phyloP scores from a whole-genome alignment of 2,797 vertebrate species.

The Sylvia borin region DNA sequence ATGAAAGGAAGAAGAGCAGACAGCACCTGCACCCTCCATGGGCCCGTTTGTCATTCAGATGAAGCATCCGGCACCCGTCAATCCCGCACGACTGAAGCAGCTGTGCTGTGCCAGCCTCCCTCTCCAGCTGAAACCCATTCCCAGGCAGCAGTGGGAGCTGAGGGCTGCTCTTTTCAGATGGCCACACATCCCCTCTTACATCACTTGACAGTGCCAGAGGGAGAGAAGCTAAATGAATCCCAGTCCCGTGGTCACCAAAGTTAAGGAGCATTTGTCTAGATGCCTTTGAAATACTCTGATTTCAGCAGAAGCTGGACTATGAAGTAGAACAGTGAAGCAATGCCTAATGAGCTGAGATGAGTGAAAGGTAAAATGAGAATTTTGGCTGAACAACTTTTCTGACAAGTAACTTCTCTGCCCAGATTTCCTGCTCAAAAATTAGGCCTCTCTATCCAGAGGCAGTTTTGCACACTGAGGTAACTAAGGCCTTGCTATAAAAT shows the following conservation, averaged over 20 bases:
- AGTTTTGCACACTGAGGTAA: neutral
- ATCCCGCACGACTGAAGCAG: fast-evolving
- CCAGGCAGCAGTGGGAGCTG: neutral
- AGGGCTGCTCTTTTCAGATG: neutral
- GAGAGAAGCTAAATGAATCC: neutral
- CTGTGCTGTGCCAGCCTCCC: neutral
- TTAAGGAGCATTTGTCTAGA: neutral
- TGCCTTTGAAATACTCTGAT: neutral
- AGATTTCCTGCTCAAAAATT: neutral
- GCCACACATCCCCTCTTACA: neutral
- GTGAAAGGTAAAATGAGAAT: neutral
- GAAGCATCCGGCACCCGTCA: neutral
- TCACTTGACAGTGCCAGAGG: neutral
- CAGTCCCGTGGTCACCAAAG: fast-evolving
- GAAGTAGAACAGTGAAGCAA: neutral
- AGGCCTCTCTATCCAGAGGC: neutral
- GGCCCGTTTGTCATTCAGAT: neutral
- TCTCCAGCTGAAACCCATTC: fast-evolving
- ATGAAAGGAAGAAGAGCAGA: conserved; percentile 42
- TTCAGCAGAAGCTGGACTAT: neutral
- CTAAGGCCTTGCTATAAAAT: neutral
- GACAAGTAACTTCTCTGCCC: neutral
- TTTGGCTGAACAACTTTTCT: neutral
- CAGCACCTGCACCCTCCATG: conserved; percentile 28
- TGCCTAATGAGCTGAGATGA: fast-evolving